phyloP scores from a whole-genome alignment of 2,797 vertebrate species.

The Chelidonichthys spinosus region DNA sequence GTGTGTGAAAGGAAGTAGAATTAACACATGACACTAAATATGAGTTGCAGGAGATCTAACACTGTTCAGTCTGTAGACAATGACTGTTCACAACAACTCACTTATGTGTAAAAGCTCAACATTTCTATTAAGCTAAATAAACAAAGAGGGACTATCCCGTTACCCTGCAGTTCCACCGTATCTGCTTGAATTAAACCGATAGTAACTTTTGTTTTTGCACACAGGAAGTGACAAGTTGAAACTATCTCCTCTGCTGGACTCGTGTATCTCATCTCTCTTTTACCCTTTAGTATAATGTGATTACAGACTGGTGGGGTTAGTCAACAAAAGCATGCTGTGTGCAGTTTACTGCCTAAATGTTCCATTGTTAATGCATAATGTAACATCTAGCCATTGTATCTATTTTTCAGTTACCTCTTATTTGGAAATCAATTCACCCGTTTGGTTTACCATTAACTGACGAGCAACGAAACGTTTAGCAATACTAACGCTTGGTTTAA shows the following conservation, averaged over 20 bases:
- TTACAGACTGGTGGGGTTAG: background rate
- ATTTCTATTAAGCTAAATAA: background rate
- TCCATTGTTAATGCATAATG: background rate
- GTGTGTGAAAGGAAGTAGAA: slow-evolving; percentile 57
- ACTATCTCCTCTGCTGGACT: slow-evolving; percentile 3
- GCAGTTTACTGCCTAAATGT: background rate
- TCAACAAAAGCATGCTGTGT: background rate
- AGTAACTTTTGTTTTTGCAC: slow-evolving; percentile 3
- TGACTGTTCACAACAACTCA: background rate
- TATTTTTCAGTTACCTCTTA: background rate
- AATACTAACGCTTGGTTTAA: background rate
- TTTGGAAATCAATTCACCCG: slow-evolving; percentile 1
- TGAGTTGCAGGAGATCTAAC: background rate
- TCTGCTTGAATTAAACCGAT: slow-evolving; percentile 13
- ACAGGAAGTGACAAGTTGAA: slow-evolving; percentile 33
- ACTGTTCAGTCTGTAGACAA: background rate
- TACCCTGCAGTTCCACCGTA: background rate
- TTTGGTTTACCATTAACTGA: background rate
- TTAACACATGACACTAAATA: slow-evolving; percentile 25
- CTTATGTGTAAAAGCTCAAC: background rate
- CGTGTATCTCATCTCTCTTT: background rate
- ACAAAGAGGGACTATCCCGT: background rate
- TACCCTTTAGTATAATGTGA: slow-evolving; percentile 1
- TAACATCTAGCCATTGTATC: background rate
- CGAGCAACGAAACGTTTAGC: background rate